Percentiles rank a stretch among this genome's conserved stretches.
Evolutionary conservation across 2,888 invertebrate genomes (phyloP).

Genomic region (Mythimna lalbum): DNA sequence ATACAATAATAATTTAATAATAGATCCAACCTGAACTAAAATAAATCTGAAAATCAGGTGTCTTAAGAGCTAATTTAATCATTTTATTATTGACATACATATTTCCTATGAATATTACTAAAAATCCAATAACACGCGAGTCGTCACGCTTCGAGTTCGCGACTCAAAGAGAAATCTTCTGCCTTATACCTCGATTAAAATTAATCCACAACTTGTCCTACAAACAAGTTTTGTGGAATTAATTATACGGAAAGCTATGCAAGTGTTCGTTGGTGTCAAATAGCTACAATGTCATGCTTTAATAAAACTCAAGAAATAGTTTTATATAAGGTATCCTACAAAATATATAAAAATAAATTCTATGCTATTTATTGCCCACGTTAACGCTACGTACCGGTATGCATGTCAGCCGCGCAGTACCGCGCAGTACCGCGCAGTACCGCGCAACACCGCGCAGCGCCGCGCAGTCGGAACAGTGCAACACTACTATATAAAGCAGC

Average conservation of each 20-base stretch:
- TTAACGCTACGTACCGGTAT: constrained; percentile 30
- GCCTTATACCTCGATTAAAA: not conserved
- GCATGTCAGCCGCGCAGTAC: constrained; percentile 47
- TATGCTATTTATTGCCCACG: constrained; percentile 47
- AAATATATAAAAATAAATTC: constrained; percentile 39
- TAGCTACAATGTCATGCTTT: too few species aligned
- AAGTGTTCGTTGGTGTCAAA: too few species aligned
- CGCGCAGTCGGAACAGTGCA: constrained; percentile 78
- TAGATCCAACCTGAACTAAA: too few species aligned
- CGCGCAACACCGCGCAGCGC: constrained; percentile 57
- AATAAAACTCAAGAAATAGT: too few species aligned
- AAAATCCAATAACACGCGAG: not conserved
- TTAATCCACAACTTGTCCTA: constrained; percentile 14
- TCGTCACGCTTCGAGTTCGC: not conserved
- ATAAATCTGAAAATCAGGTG: too few species aligned
- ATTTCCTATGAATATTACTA: too few species aligned
- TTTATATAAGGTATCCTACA: constrained; percentile 4
- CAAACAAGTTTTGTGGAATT: too few species aligned
- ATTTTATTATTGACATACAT: too few species aligned
- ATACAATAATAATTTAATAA: too few species aligned
- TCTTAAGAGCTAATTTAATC: too few species aligned
- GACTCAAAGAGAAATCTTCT: not conserved
- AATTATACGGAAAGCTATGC: too few species aligned
- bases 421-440: constrained; percentile 61
- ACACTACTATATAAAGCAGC: constrained; percentile 82